Evolutionary conservation across 2,888 invertebrate species (phyloP), one percentile per base, ranked within the genome.

Genomic region (Himalopsyche anomala): DNA sequence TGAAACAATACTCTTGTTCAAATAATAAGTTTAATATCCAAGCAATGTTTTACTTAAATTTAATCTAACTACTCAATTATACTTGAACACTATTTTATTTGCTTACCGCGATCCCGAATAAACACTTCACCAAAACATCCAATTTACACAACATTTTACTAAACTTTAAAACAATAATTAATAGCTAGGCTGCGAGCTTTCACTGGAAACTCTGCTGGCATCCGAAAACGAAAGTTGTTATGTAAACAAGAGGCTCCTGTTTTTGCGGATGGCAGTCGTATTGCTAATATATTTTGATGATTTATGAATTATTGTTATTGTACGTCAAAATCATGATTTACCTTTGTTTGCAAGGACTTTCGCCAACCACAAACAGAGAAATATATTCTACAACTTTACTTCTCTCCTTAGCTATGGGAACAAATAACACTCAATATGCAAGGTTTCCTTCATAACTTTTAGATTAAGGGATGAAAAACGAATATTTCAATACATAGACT

Each of bases 211-310:
- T 62, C 62, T 19, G 19, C 62, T 28, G 19, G 1, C 62, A 62
- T 62, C 62, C 6, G 19, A 62, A 62, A 62, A 11, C 28, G 62
- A 62, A 62, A 62, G 62, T 62, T 62, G 62, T 19, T 19, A 19
- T 62, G 62, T 62, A 62, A 62, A 62, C 62, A 62, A 28, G 62
- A 11, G 11, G 62, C 28, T 28, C 28, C 62, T 62, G 62, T 62
- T 62, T 62, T 62, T 62, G 62, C 62, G 62, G 62, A 62, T n/a
- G 51, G 51, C 51, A 51, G 51, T 51, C 28, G 62, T 62, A 62
- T 62, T 62, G 62, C 62, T 62, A 62, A 62, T 62, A 62, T 62
- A 62, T 62, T 62, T 62, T 62, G 62, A 62, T 62, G 62, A 62
- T 62, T 62, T 62, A 62, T 62, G 62, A 62, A 62, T 62, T 62